These are phyloP conservation scores for Odiellus spinosus DNA, from an alignment of 2,888 invertebrate genomes.

Conservation along the genomic window DNA sequence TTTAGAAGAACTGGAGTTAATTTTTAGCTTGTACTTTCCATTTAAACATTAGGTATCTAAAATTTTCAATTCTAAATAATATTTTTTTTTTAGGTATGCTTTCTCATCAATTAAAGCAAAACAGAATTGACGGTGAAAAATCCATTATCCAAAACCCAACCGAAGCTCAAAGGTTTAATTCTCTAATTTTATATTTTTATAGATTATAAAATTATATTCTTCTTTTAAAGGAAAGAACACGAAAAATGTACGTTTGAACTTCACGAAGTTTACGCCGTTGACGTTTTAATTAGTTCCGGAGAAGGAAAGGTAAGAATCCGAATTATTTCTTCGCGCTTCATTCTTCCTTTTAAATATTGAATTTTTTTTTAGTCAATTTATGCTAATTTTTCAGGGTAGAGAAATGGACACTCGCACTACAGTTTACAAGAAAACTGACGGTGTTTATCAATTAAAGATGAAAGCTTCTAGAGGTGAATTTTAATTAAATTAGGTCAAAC, in stretches of 20 bases:
- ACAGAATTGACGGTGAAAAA: constrained; percentile 95
- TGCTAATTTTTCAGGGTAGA: constrained; percentile 43
- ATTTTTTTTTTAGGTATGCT: constrained; percentile 33
- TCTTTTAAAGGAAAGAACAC: constrained; percentile 57
- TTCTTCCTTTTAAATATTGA: constrained; percentile 26
- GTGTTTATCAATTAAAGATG: constrained; percentile 88
- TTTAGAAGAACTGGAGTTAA: too few species aligned
- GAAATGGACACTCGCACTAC: constrained; percentile 90
- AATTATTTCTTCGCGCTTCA: too few species aligned
- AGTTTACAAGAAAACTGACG: constrained; percentile 95
- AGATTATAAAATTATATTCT: background rate
- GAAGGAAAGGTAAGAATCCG: constrained; percentile 73
- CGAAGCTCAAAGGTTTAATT: constrained; percentile 61
- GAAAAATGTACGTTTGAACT: constrained; percentile 90
- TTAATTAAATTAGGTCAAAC: constrained; percentile 12
- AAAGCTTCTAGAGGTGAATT: constrained; percentile 66
- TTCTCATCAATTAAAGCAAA: constrained; percentile 81
- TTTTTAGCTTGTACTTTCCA: too few species aligned
- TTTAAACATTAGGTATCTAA: too few species aligned
- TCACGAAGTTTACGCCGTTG: constrained; percentile 95
- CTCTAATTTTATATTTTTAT: background rate
- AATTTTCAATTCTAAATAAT: constrained; percentile 3
- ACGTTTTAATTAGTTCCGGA: constrained; percentile 90
- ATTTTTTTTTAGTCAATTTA: constrained; percentile 16
- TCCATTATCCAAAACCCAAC: constrained; percentile 93